Base-by-base conservation (phyloP, 2,797 vertebrate genomes). In the Adelosebastes latens region DNA sequence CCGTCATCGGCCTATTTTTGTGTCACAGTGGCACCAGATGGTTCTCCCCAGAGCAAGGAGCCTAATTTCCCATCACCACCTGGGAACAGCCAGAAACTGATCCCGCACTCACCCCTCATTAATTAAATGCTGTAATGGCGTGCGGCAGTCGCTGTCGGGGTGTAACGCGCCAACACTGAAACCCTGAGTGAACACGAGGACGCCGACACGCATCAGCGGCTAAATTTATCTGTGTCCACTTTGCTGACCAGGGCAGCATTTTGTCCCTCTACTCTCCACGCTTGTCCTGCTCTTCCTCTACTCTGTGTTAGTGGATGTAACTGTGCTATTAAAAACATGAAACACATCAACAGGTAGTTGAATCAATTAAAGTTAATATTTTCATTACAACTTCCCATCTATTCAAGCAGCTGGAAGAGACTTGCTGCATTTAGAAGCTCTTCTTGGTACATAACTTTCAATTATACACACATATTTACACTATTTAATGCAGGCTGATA, bases 11-110 rank as follows among this genome's bases (percentile, higher is more conserved):
- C 60, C 49, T 78, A 56, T 79, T 84, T 39, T 39, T 53, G 83
- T 70, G 81, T 79, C 82, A 67, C 69, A 5, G 69, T 68, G 58
- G 80, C 76, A 71, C 36, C 91, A 93, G 90, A 92, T 92, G 90
- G 86, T 77, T 87, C 84, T 81, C 79, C 89, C 78, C 77, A 60
- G 87, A 85, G 85, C 63, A 71, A 70, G 63, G 24, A 77, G 72
- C 53, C 77, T 88, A 77, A 89, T 91, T 91, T 90, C 83, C 83
- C 87, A 83, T 82, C 73, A 32, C 79, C 88, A 91, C 88, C 89
- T 92, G 88, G 79, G 89, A 89, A 80, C 83, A 64, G 85, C 61
- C 67, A 67, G 84, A 83, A 79, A 88, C 72, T 9, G 78, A 78
- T 77, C 72, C 78, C 1, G 46, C 52, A 1, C 75, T 85, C 89